These are phyloP conservation scores for Euzetes globulus DNA, from an alignment of 2,888 invertebrate species.

Conservation along the genomic window DNA sequence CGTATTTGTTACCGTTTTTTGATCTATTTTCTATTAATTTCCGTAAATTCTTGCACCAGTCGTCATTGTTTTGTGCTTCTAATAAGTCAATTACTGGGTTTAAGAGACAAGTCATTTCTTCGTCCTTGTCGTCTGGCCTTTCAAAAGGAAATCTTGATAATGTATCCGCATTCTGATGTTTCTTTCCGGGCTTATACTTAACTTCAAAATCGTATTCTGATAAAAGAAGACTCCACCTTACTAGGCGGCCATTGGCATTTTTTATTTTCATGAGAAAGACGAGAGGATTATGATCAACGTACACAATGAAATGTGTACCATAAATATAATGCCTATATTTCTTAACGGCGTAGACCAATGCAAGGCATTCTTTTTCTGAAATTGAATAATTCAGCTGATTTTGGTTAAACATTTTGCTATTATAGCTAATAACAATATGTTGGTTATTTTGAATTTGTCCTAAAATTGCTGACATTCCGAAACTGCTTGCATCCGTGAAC, in stretches of 20 bases:
- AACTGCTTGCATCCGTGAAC: conserved; percentile 42
- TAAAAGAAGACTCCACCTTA: conserved; percentile 49
- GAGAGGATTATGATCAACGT: conserved; percentile 51
- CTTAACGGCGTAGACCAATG: conserved; percentile 46
- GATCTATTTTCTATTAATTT: no score
- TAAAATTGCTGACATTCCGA: conserved; percentile 36
- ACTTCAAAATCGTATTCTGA: conserved; percentile 47
- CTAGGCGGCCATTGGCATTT: conserved; percentile 48
- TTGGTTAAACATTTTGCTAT: background rate
- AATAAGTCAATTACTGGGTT: no score
- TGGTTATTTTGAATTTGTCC: background rate
- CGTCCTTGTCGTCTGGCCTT: background rate
- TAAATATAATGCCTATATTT: conserved; percentile 49
- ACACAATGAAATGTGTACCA: conserved; percentile 44
- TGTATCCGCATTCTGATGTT: conserved; percentile 47
- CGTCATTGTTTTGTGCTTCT: no score
- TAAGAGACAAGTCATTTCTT: background rate
- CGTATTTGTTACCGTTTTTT: no score
- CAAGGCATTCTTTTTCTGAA: conserved; percentile 48
- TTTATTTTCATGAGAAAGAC: conserved; percentile 49
- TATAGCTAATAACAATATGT: background rate
- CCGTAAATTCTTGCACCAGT: no score
- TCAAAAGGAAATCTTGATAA: conserved; percentile 44
- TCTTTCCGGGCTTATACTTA: conserved; percentile 46
- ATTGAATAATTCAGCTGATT: conserved; percentile 48